A percentile compares a stretch with the other conserved stretches of the same genome.
Evolutionary conservation across 2,888 invertebrate species (phyloP).

Genomic region (Nasonia oneida): DNA sequence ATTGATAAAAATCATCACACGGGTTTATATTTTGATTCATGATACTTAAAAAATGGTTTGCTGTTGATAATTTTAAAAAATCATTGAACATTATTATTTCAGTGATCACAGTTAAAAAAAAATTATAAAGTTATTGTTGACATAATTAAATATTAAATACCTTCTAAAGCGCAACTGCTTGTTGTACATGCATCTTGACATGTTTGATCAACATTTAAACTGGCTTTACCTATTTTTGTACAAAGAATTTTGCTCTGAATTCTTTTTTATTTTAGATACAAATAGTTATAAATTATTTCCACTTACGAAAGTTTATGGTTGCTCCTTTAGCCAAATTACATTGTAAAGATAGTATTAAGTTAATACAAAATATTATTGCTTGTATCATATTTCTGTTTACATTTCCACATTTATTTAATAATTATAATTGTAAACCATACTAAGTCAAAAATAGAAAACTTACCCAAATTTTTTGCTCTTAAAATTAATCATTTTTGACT

Average conservation of each 20-base stretch:
- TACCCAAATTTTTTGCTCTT: background rate
- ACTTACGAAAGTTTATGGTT: background rate
- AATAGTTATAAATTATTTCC: background rate
- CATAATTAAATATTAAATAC: background rate
- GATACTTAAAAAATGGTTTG: background rate
- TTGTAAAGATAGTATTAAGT: background rate
- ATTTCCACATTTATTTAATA: background rate
- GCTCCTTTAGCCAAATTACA: background rate
- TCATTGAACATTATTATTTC: background rate
- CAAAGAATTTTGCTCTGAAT: background rate
- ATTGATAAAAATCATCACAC: conserved; percentile 53
- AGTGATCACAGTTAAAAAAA: too few relatives aligned
- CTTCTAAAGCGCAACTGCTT: background rate
- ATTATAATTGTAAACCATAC: background rate
- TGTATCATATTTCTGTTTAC: background rate
- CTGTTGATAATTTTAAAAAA: background rate
- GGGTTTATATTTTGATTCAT: conserved; percentile 43
- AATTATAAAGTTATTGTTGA: too few relatives aligned
- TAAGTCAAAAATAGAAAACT: background rate
- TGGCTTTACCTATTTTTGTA: background rate
- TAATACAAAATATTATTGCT: background rate
- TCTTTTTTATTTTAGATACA: background rate
- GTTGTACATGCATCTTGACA: background rate
- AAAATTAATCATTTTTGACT: background rate
- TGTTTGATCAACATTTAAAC: background rate